Percentiles rank a stretch among this genome's conserved stretches.
phyloP scores from a whole-genome alignment of 2,113 vertebrate species.

The Scophthalmus maximus region DNA sequence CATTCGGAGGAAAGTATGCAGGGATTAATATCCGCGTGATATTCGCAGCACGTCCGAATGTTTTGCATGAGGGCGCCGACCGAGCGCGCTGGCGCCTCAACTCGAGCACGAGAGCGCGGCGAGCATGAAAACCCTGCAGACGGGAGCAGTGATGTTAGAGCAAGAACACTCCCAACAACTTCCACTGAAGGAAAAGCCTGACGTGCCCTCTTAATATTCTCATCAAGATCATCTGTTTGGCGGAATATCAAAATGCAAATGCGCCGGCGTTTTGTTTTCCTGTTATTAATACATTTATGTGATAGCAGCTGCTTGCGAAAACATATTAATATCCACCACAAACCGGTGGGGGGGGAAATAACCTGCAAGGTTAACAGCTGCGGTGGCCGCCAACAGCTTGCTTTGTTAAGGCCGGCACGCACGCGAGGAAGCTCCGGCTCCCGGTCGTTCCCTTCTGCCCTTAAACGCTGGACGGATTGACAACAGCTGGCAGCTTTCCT shows the following conservation, averaged over 20 bases:
- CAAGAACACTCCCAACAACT: slow-evolving; percentile 1
- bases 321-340: slow-evolving; percentile 9
- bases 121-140: background rate
- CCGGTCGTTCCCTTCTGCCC: background rate
- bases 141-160: background rate
- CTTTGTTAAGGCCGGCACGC: slow-evolving; percentile 5
- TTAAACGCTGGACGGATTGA: slow-evolving; percentile 33
- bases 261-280: background rate
- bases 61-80: background rate
- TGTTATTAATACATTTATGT: background rate
- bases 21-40: background rate
- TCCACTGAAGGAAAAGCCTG: background rate
- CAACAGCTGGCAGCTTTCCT: slow-evolving; percentile 43
- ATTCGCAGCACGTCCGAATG: background rate
- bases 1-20: background rate
- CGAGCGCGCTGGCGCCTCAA: background rate
- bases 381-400: background rate
- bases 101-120: background rate
- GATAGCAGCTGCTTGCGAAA: slow-evolving; percentile 7
- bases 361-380: no score
- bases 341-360: background rate
- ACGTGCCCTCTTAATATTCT: background rate
- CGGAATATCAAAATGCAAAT: background rate
- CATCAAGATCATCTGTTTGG: slow-evolving; percentile 4
- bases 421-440: slow-evolving; percentile 4